Conservation (phyloP, 2,113 vertebrate genomes). For the Gobiocypris rarus region DNA sequence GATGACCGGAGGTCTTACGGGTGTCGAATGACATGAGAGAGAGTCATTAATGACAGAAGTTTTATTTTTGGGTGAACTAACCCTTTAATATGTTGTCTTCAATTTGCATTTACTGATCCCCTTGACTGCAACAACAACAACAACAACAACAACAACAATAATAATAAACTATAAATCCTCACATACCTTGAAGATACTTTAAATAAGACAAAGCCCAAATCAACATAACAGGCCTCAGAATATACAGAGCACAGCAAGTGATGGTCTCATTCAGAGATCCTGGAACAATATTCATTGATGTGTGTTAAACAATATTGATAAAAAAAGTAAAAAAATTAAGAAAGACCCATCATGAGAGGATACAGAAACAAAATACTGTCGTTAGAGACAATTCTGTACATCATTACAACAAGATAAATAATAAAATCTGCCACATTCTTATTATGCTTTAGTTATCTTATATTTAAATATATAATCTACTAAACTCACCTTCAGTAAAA, state of each 20-base stretch:
- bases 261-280: neutral
- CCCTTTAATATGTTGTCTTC: neutral
- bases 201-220: neutral
- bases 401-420: no score
- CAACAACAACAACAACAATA: no score
- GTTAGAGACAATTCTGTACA: no score
- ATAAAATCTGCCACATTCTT: neutral
- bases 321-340: no score
- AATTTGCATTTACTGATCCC: no score
- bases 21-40: no score
- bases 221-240: neutral
- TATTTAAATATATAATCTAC: neutral
- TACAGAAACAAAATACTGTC: neutral
- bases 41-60: no score
- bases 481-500: neutral
- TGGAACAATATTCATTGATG: neutral
- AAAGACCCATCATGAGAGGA: neutral
- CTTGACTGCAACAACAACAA: neutral
- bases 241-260: slow-evolving; percentile 14
- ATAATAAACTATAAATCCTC: neutral
- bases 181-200: slow-evolving; percentile 25
- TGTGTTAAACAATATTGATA: no score
- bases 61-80: no score
- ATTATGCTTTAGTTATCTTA: neutral
- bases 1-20: no score